A percentile compares a stretch with the other conserved stretches of the same genome.
Conservation (phyloP, 2,888 invertebrate genomes). For the Melanotus villosus region DNA sequence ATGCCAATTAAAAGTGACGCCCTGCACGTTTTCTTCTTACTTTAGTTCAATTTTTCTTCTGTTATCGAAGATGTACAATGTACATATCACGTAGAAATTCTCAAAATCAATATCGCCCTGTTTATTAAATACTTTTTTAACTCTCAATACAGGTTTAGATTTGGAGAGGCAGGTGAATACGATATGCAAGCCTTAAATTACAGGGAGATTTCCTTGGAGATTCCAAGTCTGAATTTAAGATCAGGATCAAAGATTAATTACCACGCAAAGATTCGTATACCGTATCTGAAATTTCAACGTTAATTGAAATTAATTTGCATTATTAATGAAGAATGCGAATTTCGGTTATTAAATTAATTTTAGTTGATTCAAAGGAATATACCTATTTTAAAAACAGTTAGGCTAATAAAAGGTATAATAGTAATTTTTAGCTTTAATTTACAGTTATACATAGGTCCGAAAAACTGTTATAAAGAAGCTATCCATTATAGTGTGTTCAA, state of each 20-base stretch:
- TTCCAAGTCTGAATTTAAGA: slow-evolving; percentile 26
- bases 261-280: slow-evolving; percentile 13
- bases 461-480: too few species aligned
- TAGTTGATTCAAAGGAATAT: background rate
- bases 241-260: slow-evolving; percentile 29
- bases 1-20: slow-evolving; percentile 22
- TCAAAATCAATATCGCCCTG: background rate
- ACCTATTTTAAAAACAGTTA: too few species aligned
- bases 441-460: too few species aligned
- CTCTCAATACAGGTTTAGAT: background rate
- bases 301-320: slow-evolving; percentile 24
- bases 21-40: background rate
- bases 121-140: background rate
- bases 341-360: background rate
- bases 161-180: slow-evolving; percentile 1
- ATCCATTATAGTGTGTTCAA: too few species aligned
- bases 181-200: slow-evolving; percentile 24
- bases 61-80: too few species aligned
- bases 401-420: too few species aligned
- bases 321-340: background rate
- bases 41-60: too few species aligned
- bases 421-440: too few species aligned
- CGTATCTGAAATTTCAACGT: slow-evolving; percentile 7
- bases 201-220: slow-evolving; percentile 28
- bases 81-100: background rate